These are phyloP conservation scores for Heliconius charithonia DNA, from an alignment of 2,888 invertebrate genomes.

Conservation along the genomic window DNA sequence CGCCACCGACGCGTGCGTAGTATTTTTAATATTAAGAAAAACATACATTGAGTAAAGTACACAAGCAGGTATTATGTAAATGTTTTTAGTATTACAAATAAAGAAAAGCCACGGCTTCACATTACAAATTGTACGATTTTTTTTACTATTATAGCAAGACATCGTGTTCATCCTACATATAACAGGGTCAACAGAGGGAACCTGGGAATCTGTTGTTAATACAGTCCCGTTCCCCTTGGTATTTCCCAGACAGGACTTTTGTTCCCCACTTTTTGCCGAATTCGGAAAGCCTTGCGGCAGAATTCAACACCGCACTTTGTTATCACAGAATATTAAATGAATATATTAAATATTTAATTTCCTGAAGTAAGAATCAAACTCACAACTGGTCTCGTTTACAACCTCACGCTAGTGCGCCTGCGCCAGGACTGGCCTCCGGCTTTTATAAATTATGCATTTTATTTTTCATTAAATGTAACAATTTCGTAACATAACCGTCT, in stretches of 20 bases:
- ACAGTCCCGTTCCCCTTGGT: not conserved
- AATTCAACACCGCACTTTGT: too few relatives aligned
- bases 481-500: not conserved
- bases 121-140: not conserved
- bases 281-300: too few relatives aligned
- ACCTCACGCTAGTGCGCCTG: not conserved
- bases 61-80: slow-evolving; percentile 7
- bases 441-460: not conserved
- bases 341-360: too few relatives aligned
- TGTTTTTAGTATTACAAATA: not conserved
- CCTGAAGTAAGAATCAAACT: too few relatives aligned
- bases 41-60: slow-evolving; percentile 21
- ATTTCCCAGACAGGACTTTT: too few relatives aligned
- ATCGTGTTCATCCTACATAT: not conserved
- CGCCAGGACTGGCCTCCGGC: not conserved
- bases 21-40: slow-evolving; percentile 29
- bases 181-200: not conserved
- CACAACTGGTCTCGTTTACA: too few relatives aligned
- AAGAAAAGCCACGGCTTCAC: not conserved
- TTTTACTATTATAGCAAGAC: not conserved
- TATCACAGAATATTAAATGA: too few relatives aligned
- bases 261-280: too few relatives aligned
- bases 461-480: not conserved
- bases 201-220: not conserved
- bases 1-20: slow-evolving; percentile 30